Evolutionary conservation across 1,140 invertebrate genomes (phyloP), one percentile per base, ranked within the genome.

Genomic region (Campoletis sonorensis): DNA sequence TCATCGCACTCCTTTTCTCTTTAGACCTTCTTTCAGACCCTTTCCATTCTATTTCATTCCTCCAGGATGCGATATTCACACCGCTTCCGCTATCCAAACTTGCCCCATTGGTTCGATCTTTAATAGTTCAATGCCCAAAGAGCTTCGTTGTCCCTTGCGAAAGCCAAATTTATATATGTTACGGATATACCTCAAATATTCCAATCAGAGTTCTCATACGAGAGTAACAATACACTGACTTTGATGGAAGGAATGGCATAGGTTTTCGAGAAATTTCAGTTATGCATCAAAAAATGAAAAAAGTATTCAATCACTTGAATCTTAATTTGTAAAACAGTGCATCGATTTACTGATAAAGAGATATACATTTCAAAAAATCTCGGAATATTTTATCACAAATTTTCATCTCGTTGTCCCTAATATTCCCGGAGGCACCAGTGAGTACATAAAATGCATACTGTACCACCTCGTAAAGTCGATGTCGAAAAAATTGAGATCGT

Each of bases 1-100:
- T 3, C 61, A 26, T 64, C 61, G n/a, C n/a, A 15, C n/a, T 64
- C 61, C 23, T 64, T 64, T 64, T 23, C 61, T 64, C 61, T 64
- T 64, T 64, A 13, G 23, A 64, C 51, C 16, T 21, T 54, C 51
- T n/a, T 18, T 11, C 51, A 11, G n/a, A 21, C 61, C 23, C 61
- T 13, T 27, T 23, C 61, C 0, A 64, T 26, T 13, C 61, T 13
- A 64, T 54, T n/a, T 54, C 23, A 27, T 64, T 64, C 40, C 61
- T 64, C 10, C 23, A 27, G 11, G 23, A n/a, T 23, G 23, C n/a
- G n/a, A 23, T 11, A 21, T 64, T 26, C 61, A 11, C 61, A 27
- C 61, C 23, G 11, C 61, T 64, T 64, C n/a, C 21, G 1, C 21
- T 23, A 64, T 26, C 61, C 23, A 64, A 23, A 64, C 23, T 64